These are phyloP conservation scores for Darevskia mixta DNA, from an alignment of 2,797 vertebrate species.

Conservation along the genomic window DNA sequence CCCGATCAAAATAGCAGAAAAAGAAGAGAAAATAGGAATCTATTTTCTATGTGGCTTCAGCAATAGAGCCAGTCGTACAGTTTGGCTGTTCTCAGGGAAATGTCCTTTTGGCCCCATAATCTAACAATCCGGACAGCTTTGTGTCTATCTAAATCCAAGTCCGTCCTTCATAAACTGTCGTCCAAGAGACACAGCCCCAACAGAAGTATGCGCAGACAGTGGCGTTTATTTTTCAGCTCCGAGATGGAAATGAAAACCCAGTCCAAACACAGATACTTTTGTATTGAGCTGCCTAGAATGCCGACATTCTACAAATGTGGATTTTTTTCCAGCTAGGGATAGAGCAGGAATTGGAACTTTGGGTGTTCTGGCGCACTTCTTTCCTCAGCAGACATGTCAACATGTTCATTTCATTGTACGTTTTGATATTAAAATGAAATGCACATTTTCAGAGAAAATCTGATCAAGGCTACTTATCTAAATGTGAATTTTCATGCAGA, in stretches of 20 bases:
- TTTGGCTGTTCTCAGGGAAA: slow-evolving; percentile 62
- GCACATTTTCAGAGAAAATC: too few relatives aligned
- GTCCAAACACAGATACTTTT: neutral
- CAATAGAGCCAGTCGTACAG: slow-evolving; percentile 59
- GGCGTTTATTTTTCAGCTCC: neutral
- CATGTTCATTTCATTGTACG: too few relatives aligned
- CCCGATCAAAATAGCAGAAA: slow-evolving; percentile 36
- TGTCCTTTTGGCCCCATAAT: slow-evolving; percentile 54
- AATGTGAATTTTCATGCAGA: too few relatives aligned
- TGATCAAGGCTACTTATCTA: too few relatives aligned
- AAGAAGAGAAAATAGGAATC: slow-evolving; percentile 35
- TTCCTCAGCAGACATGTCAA: too few relatives aligned
- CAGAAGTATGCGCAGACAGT: neutral
- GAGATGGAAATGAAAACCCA: neutral
- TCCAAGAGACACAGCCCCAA: slow-evolving; percentile 25
- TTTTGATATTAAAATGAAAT: too few relatives aligned
- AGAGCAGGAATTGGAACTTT: too few relatives aligned
- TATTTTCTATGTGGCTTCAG: slow-evolving; percentile 59
- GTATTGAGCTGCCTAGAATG: neutral
- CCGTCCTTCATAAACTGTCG: slow-evolving; percentile 68
- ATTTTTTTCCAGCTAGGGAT: too few relatives aligned
- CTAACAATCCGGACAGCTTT: slow-evolving; percentile 59
- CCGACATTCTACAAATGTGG: neutral
- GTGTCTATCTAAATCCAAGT: slow-evolving; percentile 58
- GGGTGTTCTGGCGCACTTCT: too few relatives aligned